phyloP scores from a whole-genome alignment of 1,140 invertebrate species.

The Drosophila athabasca region DNA sequence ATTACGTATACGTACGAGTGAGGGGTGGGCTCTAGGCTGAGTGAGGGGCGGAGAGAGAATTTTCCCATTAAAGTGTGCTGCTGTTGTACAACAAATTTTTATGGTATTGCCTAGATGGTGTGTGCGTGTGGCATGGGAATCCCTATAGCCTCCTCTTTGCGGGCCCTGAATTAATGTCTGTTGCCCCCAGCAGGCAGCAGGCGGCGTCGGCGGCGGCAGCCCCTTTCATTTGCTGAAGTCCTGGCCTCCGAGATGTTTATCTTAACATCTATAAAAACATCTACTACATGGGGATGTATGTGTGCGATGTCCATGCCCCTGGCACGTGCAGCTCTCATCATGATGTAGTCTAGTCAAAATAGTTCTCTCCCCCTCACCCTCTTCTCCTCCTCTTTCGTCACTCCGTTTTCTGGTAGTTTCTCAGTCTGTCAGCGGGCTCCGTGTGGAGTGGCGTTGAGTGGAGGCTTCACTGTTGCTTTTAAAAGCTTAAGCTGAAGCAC shows the following conservation, averaged over 20 bases:
- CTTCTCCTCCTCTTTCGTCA: not conserved
- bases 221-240: constrained; percentile 36
- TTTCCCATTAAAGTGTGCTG: constrained; percentile 68
- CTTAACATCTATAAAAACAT: constrained; percentile 64
- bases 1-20: constrained; percentile 72
- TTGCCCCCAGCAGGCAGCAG: constrained; percentile 25
- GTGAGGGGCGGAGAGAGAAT: not conserved
- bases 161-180: constrained; percentile 49
- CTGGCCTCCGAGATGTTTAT: constrained; percentile 52
- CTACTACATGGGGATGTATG: constrained; percentile 20
- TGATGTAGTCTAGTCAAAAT: constrained; percentile 56
- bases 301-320: constrained; percentile 39
- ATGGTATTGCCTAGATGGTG: constrained; percentile 59
- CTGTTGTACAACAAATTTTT: constrained; percentile 80
- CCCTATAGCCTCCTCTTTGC: too few relatives aligned
- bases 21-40: constrained; percentile 13
- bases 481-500: constrained; percentile 56
- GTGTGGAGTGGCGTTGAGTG: constrained; percentile 32
- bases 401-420: constrained; percentile 24
- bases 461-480: constrained; percentile 58
- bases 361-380: constrained; percentile 36
- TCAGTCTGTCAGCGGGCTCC: constrained; percentile 55
- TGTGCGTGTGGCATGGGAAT: not conserved
- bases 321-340: constrained; percentile 51
- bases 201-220: constrained; percentile 4